A percentile compares a stretch with the other conserved stretches of the same genome.
These are phyloP conservation scores for Lytechinus pictus DNA, from an alignment of 35 echinoderm and acorn worm genomes.

Conservation along the genomic window DNA sequence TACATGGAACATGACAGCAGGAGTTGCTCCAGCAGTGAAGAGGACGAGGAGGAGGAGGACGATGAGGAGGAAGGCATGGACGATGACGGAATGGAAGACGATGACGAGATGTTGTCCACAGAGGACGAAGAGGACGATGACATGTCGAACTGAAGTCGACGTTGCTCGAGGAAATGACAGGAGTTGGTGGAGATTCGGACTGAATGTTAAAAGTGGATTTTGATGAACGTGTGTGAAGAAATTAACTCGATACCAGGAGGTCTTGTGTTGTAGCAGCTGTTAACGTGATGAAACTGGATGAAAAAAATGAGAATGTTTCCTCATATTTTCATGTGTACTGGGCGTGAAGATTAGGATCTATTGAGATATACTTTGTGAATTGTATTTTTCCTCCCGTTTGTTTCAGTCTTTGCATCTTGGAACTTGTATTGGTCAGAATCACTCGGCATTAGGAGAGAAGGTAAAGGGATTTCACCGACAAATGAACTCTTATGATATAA, in stretches of 20 bases:
- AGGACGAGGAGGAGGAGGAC: slow-evolving; percentile 64
- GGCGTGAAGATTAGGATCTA: neutral
- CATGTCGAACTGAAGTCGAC: slow-evolving; percentile 21
- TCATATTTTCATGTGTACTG: neutral
- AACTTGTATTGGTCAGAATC: neutral
- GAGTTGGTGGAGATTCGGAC: neutral
- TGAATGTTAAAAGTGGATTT: neutral
- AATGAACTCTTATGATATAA: neutral
- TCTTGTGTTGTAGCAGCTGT: neutral
- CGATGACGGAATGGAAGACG: slow-evolving; percentile 33
- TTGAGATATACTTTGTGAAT: neutral
- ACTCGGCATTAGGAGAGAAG: neutral
- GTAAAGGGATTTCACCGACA: neutral
- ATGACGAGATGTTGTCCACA: slow-evolving; percentile 58
- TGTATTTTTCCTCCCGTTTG: neutral
- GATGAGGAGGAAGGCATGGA: slow-evolving; percentile 49
- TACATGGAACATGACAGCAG: slow-evolving; percentile 52
- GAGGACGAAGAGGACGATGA: slow-evolving; percentile 36
- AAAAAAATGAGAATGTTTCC: neutral
- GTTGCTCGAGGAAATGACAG: neutral
- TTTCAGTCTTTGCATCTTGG: neutral
- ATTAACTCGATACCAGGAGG: neutral
- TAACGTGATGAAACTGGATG: neutral
- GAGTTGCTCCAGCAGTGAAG: slow-evolving; percentile 53
- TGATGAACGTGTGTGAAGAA: neutral